Base-by-base conservation (phyloP, 2,888 invertebrate species). In the Cistogaster globosa region DNA sequence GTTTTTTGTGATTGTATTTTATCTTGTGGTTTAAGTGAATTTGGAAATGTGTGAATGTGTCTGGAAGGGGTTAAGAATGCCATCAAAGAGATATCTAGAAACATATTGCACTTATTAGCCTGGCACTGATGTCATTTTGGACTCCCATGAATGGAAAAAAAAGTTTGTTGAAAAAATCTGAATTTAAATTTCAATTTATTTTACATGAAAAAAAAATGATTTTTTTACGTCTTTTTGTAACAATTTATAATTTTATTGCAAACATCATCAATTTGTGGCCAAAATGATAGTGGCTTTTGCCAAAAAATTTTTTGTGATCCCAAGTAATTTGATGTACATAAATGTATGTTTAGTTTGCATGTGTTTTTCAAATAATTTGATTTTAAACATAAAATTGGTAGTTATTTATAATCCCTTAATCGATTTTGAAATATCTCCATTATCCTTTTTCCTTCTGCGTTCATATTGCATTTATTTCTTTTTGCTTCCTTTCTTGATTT, bases 101-200 rank as follows among this genome's bases (percentile, higher is more conserved):
- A 82, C n/a, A 75, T 12, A 62, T 78, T 69, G 18, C 32, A 65
- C 69, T 71, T 63, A 79, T 85, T 78, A 82, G 57, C 63, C 57
- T 53, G 63, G 74, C 58, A 71, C 55, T 20, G 32, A 77, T 84
- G 77, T 63, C 67, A 74, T 74, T 32, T 69, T 58, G 42, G 74
- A 22, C 18, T 69, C 45, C 16, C 67, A 68, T 22, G 20, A 65
- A 48, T 7, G 32, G 1, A 32, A 32, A 58, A 67, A 14, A 74
- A 57, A 65, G 11, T 6, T 22, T 55, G 74, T 51, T 60, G n/a
- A 68, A 68, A 48, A 74, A 60, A 78, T 65, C 69, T 65, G 78
- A 60, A 65, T 75, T 82, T 78, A 82, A 78, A 85, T 85, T 82
- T 85, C 78, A 85, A 82, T 82, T 85, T 82, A 55, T 75, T 75